Evolutionary conservation across 2,797 vertebrate species (phyloP).

Genomic region (Labroides dimidiatus): DNA sequence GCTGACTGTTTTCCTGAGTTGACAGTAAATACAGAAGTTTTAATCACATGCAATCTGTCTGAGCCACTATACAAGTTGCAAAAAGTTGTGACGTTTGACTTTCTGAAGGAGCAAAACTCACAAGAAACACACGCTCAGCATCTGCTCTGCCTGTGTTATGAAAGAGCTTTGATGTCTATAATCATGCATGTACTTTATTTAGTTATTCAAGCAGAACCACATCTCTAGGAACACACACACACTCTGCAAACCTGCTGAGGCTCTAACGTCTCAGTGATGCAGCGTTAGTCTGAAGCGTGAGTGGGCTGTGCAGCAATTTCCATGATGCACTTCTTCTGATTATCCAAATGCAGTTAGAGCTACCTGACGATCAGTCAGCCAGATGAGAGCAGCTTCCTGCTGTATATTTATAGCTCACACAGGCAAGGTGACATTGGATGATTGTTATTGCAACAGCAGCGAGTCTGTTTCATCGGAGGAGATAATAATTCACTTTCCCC

Average conservation of each 20-base stretch:
- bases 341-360: conserved; percentile 21
- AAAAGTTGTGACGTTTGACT: no score
- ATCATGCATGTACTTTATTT: background rate
- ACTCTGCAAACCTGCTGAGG: background rate
- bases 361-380: conserved; percentile 40
- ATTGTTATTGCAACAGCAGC: conserved; percentile 38
- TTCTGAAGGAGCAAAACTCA: no score
- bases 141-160: no score
- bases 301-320: conserved; percentile 7
- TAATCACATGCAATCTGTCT: no score
- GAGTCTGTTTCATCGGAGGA: conserved; percentile 39
- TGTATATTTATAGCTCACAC: conserved; percentile 56
- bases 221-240: background rate
- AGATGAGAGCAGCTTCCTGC: conserved; percentile 21
- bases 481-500: conserved; percentile 50
- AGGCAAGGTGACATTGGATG: conserved; percentile 68
- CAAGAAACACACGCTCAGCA: no score
- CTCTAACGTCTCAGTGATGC: background rate
- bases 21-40: no score
- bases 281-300: background rate
- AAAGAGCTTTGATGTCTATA: background rate
- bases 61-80: no score
- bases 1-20: no score
- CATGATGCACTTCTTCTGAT: conserved; percentile 10
- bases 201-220: no score